Base-by-base conservation (phyloP, 2,797 vertebrate species). In the Poecilia gillii region DNA sequence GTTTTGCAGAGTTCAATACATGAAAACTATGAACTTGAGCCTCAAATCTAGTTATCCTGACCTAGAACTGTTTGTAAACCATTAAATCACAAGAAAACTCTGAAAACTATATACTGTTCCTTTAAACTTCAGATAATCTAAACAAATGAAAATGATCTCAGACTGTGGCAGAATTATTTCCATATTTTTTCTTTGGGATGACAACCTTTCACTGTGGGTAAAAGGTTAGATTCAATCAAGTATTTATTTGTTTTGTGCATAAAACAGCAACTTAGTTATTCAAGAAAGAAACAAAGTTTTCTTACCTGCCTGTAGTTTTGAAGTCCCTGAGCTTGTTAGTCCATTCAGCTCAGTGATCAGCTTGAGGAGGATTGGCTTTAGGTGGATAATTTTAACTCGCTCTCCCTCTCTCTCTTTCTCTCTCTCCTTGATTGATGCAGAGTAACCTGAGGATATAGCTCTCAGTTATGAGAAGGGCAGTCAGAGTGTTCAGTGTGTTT, bases 321-420 rank as follows among this genome's bases (percentile, higher is more conserved):
- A 84, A 81, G 87, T 84, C 78, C 14, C 13, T 49, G 31, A 78
- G 79, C 85, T 85, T 84, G 80, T 86, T 87, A 90, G 90, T 90
- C 91, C 88, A 86, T 90, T 86, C 82, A 81, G 89, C 82, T 33
- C 87, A 84, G 89, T 93, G 94, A 95, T 94, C 90, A 94, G 94
- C 95, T 95, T 94, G 90, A 91, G 83, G 86, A 91, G 94, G 95
- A 95, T 95, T 93, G 93, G 88, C 89, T 91, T 91, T 80, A 92
- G 87, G 85, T 68, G 84, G 93, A 93, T 93, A 89, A 94, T 88
- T 94, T 90, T 95, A 92, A 88, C 91, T 87, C 92, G 59, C 83
- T 36, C 79, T 72, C 71, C 11, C 85, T 73, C 53, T 41, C 83
- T 78, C 72, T 57, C 82, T 78, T 77, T 43, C 77, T 79, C 81